Percentiles rank a stretch among this genome's conserved stretches.
These are phyloP conservation scores for Phortica okadai DNA, from an alignment of 2,888 invertebrate genomes.

Conservation along the genomic window DNA sequence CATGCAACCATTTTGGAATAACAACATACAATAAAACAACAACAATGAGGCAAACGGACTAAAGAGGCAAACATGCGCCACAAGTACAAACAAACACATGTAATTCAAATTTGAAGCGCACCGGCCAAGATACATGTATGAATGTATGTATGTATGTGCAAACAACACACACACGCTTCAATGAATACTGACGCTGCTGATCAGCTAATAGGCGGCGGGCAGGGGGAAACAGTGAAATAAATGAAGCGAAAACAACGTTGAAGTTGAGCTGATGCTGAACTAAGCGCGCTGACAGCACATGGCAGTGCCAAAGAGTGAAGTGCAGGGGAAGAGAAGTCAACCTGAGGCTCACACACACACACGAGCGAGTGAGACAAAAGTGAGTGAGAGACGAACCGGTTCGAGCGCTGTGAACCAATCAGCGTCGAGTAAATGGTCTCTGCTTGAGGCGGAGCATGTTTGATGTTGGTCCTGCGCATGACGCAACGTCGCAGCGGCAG, in stretches of 20 bases:
- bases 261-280: background rate
- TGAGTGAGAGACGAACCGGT: conserved; percentile 40
- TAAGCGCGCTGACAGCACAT: background rate
- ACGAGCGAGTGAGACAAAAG: conserved; percentile 16
- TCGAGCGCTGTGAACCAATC: conserved; percentile 45
- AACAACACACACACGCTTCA: conserved; percentile 43
- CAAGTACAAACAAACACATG: conserved; percentile 37
- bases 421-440: conserved; percentile 46
- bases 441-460: conserved; percentile 13
- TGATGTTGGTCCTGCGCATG: conserved; percentile 26
- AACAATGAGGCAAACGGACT: conserved; percentile 58
- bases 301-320: background rate
- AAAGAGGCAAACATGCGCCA: conserved; percentile 52
- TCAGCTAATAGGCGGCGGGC: background rate
- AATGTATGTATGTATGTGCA: conserved; percentile 38
- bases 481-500: conserved; percentile 24
- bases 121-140: background rate
- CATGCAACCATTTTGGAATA: conserved; percentile 72
- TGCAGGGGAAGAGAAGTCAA: conserved; percentile 28
- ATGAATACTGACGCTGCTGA: conserved; percentile 25
- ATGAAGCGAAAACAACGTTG: conserved; percentile 47
- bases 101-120: conserved; percentile 52
- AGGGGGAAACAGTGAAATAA: conserved; percentile 30
- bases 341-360: conserved; percentile 28
- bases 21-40: conserved; percentile 54